Evolutionary conservation across 2,888 invertebrate genomes (phyloP), one percentile per base, ranked within the genome.

Genomic region (Oligia fasciuncula): DNA sequence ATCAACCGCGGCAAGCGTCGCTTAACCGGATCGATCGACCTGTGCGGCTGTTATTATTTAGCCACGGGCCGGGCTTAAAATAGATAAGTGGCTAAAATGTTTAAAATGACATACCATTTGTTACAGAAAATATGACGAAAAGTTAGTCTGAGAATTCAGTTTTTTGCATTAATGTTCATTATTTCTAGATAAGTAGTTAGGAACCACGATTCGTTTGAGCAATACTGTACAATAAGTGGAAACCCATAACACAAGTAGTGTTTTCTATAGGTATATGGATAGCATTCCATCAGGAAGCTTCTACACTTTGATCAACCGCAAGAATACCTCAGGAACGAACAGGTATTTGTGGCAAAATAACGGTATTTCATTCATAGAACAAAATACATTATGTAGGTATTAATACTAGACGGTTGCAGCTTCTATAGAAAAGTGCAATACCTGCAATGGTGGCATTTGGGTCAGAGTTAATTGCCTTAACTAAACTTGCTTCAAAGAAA

Each of bases 281-380:
- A 77, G 76, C 81, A 85, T 88, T 81, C 76, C 79, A 76, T 49
- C 71, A 79, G 76, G 73, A 78, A 80, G 77, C 77, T 73, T 51
- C 71, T 78, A 79, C 75, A 73, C 72, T 86, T 74, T 73, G 69
- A 65, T 51, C 66, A 87, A 90, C 90, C 91, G 87, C 90, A 90
- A 86, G 82, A 87, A 79, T 86, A 77, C 75, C 78, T 79, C 75
- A 73, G 77, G 80, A 86, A 70, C 73, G 73, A 74, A 80, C 78
- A 77, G 67, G 76, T 78, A 79, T 87, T 85, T 87, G 90, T 78
- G 90, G 91, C 80, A 69, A 87, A 78, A 80, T 87, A 88, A 86
- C 90, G 71, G 91, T 79, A 80, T 73, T 85, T 76, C 54, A 76
- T 67, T 78, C 66, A 75, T 67, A 66, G 40, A 60, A 60, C 57